phyloP scores from a whole-genome alignment of 2,113 vertebrate genomes.

The Athene noctua region DNA sequence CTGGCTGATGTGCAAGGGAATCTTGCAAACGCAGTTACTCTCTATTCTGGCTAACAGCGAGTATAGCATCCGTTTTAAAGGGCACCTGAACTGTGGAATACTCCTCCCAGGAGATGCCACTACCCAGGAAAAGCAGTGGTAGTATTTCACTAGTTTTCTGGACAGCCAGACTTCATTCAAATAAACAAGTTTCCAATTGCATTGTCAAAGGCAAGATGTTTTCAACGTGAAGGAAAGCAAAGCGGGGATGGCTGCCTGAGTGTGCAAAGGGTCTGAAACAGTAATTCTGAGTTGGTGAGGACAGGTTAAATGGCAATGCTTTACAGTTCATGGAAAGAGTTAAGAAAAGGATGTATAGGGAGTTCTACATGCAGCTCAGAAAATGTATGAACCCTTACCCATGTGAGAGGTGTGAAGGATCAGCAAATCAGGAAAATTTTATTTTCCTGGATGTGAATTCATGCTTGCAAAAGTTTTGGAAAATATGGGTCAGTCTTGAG shows the following conservation, averaged over 20 bases:
- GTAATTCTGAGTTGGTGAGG: background rate
- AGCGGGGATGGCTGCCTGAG: background rate
- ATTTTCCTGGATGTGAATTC: background rate
- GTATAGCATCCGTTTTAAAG: background rate
- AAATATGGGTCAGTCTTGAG: background rate
- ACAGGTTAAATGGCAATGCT: background rate
- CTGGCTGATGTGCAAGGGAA: background rate
- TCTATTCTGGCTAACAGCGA: background rate
- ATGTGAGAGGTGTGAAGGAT: background rate
- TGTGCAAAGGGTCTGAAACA: background rate
- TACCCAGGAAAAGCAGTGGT: background rate
- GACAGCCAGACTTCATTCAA: background rate
- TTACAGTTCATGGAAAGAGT: background rate
- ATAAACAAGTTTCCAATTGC: background rate
- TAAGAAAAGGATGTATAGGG: background rate
- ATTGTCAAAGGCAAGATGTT: background rate
- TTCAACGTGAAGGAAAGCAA: background rate
- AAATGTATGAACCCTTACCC: background rate
- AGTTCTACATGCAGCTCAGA: background rate
- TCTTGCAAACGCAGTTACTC: background rate
- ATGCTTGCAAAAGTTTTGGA: background rate
- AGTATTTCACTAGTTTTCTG: background rate
- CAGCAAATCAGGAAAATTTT: background rate
- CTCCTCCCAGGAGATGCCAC: background rate
- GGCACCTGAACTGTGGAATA: background rate